Conservation (phyloP, 2,797 vertebrate genomes). For the Anas georgica region DNA sequence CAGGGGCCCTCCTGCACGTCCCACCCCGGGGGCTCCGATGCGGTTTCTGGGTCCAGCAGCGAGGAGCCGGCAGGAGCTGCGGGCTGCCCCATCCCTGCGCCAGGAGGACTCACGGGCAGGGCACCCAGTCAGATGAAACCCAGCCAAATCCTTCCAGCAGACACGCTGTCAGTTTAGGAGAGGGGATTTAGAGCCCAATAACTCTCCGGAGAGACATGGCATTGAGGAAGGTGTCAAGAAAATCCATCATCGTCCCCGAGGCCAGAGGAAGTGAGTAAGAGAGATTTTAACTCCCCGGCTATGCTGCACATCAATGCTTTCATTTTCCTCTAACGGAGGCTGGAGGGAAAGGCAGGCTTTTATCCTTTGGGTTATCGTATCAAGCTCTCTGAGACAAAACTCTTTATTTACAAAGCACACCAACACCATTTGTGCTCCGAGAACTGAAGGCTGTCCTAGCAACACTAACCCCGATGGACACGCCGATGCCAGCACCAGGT, state of each 20-base stretch:
- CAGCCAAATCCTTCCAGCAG: not conserved
- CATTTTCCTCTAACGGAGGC: not conserved
- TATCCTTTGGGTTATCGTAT: conserved; percentile 1
- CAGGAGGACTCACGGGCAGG: not conserved
- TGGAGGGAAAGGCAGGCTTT: not conserved
- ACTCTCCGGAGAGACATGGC: conserved; percentile 6
- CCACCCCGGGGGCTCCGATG: not conserved
- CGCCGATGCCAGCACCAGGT: not conserved
- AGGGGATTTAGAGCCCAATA: conserved; percentile 30
- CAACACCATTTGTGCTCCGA: not conserved
- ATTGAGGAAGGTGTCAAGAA: conserved; percentile 11
- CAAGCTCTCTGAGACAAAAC: conserved; percentile 49
- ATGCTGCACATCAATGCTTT: not conserved
- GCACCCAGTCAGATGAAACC: not conserved
- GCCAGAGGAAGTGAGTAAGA: not conserved
- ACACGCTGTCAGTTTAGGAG: conserved; percentile 8
- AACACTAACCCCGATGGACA: not conserved
- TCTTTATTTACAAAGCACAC: conserved; percentile 53
- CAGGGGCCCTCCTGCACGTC: not conserved
- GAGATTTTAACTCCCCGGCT: not conserved
- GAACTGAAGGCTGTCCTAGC: not conserved
- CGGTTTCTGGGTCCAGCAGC: not conserved
- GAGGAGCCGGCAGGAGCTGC: not conserved
- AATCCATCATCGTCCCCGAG: not conserved
- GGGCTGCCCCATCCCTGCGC: not conserved